Conservation (phyloP, 2,888 invertebrate species). For the Campoletis raptor region DNA sequence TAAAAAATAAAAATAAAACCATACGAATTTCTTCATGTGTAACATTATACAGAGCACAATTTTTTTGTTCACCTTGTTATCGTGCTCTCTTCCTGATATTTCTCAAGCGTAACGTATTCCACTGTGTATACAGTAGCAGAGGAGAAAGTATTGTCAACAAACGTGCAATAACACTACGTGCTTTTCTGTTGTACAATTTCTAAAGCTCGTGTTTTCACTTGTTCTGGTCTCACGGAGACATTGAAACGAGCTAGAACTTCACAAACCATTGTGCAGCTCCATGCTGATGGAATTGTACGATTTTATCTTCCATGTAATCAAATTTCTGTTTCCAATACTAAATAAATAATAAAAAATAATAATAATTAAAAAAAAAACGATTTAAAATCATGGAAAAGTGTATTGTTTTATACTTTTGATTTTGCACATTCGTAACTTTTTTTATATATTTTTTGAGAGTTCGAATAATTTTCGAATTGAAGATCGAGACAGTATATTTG, state of each 20-base stretch:
- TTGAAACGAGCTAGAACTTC: not conserved
- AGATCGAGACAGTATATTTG: not conserved
- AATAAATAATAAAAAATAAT: not conserved
- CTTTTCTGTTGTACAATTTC: constrained; percentile 1
- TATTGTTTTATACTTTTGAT: not conserved
- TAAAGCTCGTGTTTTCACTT: not conserved
- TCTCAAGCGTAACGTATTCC: not conserved
- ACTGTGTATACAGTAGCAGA: not conserved
- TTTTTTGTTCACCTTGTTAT: constrained; percentile 1
- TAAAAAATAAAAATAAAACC: not conserved
- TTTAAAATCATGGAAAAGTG: not conserved
- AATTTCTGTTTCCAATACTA: not conserved
- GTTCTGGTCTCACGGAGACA: constrained; percentile 2
- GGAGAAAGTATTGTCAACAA: constrained; percentile 15
- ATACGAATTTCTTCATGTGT: not conserved
- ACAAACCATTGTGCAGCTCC: not conserved
- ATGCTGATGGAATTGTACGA: not conserved
- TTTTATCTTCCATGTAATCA: not conserved
- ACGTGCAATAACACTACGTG: not conserved
- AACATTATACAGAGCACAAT: not conserved
- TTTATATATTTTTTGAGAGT: not conserved
- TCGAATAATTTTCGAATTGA: not conserved
- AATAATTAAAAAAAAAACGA: not conserved
- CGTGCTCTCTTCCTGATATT: not conserved
- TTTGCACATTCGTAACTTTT: not conserved